Base-by-base conservation (phyloP, 92 coral and sea anemone species). In the Paragorgia papillata region DNA sequence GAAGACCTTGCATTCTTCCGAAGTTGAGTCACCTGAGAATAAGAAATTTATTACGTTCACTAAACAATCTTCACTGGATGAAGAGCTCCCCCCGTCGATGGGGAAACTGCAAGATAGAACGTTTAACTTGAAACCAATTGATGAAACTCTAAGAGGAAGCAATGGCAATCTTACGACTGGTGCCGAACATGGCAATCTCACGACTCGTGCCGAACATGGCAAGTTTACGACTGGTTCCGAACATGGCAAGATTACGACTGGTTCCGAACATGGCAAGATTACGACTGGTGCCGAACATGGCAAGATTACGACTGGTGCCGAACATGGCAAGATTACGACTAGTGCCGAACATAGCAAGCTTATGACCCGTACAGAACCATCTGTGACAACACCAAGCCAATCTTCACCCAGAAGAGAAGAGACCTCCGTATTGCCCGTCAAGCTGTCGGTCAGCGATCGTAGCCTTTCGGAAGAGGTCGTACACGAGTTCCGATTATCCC, bases 31-130 rank as follows among this genome's bases (percentile, higher is more conserved):
- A 9, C 12, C 46, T 18, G 8, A 30, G 22, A 28, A 62, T 21
- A 32, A 62, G 22, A 66, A 40, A 41, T 21, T 66, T 27, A 17
- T 17, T 25, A 41, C 56, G 31, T 39, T 66, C 18, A 66, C 55
- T 22, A 66, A 66, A 39, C 56, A 44, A 22, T 30, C 41, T 0
- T 69, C 76, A 2, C 56, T 33, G 9, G 73, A 66, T 1, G 60
- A 51, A 19, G 74, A 67, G 18, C 24, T 69, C 6, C 76, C 76
- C 0, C 76, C 76, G 25, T 69, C 76, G 7, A 69, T 69, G 76
- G 76, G 62, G 9, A 69, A 51, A 69, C 29, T 69, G 37, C 76
- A 69, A 31, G 76, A 53, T 50, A 53, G 60, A 31, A 69, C 43
- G 1, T 69, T 1, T 25, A 51, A 24, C 58, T 21, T n/a, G 20